Percentiles rank a stretch among this genome's conserved stretches.
Conservation (phyloP, 2,888 invertebrate genomes). For the Lomographa bimaculata region DNA sequence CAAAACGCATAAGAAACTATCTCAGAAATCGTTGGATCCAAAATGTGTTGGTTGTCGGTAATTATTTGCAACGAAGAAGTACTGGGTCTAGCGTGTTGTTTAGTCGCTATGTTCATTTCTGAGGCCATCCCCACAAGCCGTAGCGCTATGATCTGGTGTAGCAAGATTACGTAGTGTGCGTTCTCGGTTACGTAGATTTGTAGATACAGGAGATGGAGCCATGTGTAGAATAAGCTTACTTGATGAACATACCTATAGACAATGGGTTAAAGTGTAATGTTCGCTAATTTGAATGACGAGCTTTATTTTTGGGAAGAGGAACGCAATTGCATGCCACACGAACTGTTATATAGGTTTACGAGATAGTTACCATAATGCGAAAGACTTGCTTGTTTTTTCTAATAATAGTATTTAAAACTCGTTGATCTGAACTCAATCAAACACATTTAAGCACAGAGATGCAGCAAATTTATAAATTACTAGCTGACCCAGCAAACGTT, state of each 20-base stretch:
- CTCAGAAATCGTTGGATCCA: conserved; percentile 81
- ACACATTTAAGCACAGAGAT: no score
- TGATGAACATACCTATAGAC: conserved; percentile 86
- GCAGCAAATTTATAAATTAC: no score
- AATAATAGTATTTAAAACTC: no score
- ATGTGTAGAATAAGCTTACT: conserved; percentile 88
- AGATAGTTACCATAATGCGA: no score
- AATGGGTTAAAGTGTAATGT: background rate
- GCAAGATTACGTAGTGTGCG: conserved; percentile 88
- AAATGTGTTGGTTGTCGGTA: conserved; percentile 42
- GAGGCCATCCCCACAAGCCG: conserved; percentile 93
- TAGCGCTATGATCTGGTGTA: conserved; percentile 92
- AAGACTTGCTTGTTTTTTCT: no score
- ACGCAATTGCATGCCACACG: no score
- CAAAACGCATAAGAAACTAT: conserved; percentile 91
- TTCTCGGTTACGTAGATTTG: conserved; percentile 85
- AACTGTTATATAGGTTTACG: no score
- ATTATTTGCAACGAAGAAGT: conserved; percentile 26
- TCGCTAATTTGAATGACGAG: no score
- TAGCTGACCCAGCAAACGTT: no score
- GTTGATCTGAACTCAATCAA: no score
- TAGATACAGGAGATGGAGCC: conserved; percentile 90
- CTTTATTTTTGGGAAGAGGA: no score
- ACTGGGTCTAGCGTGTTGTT: conserved; percentile 43
- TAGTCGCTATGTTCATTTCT: conserved; percentile 82